Conservation (phyloP, 2,888 invertebrate species). For the Tenodera sinensis region DNA sequence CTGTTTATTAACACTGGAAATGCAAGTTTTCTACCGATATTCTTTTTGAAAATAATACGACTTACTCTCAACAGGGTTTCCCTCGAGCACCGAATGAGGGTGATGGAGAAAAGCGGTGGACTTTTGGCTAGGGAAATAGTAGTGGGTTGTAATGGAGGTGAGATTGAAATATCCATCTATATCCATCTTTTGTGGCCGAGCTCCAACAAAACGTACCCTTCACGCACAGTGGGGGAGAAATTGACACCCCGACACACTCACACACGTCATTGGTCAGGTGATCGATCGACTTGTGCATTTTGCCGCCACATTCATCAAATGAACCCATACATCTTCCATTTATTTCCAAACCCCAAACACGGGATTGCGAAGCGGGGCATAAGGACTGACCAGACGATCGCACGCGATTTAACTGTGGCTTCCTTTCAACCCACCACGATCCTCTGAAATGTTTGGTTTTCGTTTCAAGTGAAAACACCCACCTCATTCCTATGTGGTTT, state of each 20-base stretch:
- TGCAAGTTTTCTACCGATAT: too few relatives aligned
- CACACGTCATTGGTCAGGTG: slow-evolving; percentile 39
- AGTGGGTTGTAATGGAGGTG: background rate
- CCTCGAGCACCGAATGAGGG: background rate
- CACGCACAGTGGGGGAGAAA: background rate
- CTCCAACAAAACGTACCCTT: background rate
- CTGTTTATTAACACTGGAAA: too few relatives aligned
- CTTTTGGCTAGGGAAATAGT: background rate
- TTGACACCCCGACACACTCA: slow-evolving; percentile 26
- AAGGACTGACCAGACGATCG: background rate
- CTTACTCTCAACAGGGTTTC: background rate
- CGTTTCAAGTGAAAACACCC: background rate
- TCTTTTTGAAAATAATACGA: too few relatives aligned
- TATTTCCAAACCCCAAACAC: slow-evolving; percentile 1
- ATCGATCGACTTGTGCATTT: slow-evolving; percentile 38
- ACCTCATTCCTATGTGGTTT: background rate
- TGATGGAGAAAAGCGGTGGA: too few relatives aligned
- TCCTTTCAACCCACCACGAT: background rate
- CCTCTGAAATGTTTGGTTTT: background rate
- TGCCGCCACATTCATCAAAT: slow-evolving; percentile 37
- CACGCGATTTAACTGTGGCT: background rate
- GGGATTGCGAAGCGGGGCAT: background rate
- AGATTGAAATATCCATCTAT: background rate
- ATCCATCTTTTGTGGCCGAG: background rate
- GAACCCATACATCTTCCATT: slow-evolving; percentile 13